These are phyloP conservation scores for Drosophila monieri DNA, from an alignment of 2,888 invertebrate species.

Conservation along the genomic window DNA sequence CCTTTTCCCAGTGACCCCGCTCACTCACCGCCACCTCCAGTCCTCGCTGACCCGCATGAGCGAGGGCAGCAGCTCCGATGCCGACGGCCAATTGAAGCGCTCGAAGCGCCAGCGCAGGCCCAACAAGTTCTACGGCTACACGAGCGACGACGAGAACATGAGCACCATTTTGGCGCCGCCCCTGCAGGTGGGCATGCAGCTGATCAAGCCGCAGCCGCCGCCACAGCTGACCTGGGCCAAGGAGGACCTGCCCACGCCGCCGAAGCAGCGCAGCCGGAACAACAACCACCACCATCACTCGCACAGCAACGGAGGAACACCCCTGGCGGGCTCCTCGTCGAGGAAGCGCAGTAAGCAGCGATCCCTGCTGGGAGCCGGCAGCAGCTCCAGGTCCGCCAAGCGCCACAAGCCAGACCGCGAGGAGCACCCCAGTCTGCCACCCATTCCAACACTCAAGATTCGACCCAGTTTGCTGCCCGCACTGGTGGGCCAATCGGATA, in stretches of 20 bases:
- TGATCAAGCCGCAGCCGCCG: constrained; percentile 86
- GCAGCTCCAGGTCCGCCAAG: constrained; percentile 62
- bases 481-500: constrained; percentile 58
- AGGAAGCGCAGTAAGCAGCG: constrained; percentile 63
- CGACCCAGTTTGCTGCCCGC: constrained; percentile 76
- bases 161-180: constrained; percentile 73
- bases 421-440: constrained; percentile 82
- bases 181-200: constrained; percentile 78
- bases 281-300: constrained; percentile 53
- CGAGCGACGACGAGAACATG: constrained; percentile 91
- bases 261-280: constrained; percentile 72
- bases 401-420: constrained; percentile 59
- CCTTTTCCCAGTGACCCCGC: constrained; percentile 52
- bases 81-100: constrained; percentile 87
- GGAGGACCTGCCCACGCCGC: constrained; percentile 87
- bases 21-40: constrained; percentile 58
- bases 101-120: constrained; percentile 93
- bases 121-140: constrained; percentile 94
- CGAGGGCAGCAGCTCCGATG: constrained; percentile 85
- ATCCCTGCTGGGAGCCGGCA: constrained; percentile 37
- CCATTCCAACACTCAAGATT: constrained; percentile 84
- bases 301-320: constrained; percentile 52
- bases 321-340: constrained; percentile 31
- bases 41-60: constrained; percentile 67
- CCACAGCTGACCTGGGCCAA: constrained; percentile 90